Base-by-base conservation (phyloP, 1,140 invertebrate species). In the Neodiprion virginianus region DNA sequence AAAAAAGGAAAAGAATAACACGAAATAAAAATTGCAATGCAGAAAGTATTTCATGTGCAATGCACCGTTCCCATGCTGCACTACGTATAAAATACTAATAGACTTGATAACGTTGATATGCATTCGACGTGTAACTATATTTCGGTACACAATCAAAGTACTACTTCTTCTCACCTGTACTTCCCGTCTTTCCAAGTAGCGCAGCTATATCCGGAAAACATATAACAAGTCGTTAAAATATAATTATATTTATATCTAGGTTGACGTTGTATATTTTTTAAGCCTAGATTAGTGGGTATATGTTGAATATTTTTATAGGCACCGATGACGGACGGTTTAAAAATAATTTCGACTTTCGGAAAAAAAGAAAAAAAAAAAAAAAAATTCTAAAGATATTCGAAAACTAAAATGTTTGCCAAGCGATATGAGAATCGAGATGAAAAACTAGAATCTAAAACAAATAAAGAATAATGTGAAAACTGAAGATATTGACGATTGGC, bases 121-220 rank as follows among this genome's bases (percentile, higher is more conserved):
- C n/a, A 14, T 61, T 61, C n/a, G 28, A 40, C n/a, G 53, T 61
- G 53, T 61, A 14, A 14, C 53, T 61, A 40, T 3, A 40, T 40
- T 40, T 12, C 53, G 8, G 11, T 61, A 14, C 53, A 61, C 53
- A 17, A 61, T 12, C 11, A 61, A 61, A 61, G 53, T 61, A 61
- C 53, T 61, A 61, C 53, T 61, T 14, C 12, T 76, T 83, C 86
- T 88, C 87, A 89, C 88, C 88, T 89, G 86, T 87, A 75, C 80
- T 86, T 85, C 85, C 86, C 81, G 85, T 85, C 77, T 89, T 89
- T 80, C 88, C 87, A 76, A 89, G 87, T 73, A 89, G 87, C 77
- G 86, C 88, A 85, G 88, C 84, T 88, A 84, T 74, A 79, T 74
- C 84, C 79, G 81, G 80, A 81, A 82, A 85, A 82, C 84, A 81